A percentile compares a stretch with the other conserved stretches of the same genome.
Evolutionary conservation across 2,888 invertebrate genomes (phyloP).

Genomic region (Drosophila pseudotalamancana): DNA sequence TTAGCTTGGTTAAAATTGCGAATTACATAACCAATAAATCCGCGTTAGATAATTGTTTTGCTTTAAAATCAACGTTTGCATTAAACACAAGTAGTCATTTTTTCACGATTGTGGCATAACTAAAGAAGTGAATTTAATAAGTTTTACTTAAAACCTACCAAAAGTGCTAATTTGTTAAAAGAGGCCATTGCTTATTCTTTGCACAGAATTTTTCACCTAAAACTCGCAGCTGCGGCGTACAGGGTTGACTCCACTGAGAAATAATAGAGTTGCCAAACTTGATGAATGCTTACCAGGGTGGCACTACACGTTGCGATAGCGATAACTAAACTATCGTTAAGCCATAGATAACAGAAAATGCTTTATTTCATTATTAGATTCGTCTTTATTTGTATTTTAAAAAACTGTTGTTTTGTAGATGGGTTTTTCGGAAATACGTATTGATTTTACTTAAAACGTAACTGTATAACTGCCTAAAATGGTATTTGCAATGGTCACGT

Average conservation of each 20-base stretch:
- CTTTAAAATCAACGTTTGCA: not conserved
- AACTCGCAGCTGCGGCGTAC: conserved; percentile 52
- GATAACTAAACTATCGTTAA: conserved; percentile 6
- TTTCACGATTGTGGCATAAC: not conserved
- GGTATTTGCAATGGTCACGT: conserved; percentile 36
- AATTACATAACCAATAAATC: conserved; percentile 75
- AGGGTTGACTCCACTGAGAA: conserved; percentile 36
- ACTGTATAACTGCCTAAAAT: conserved; percentile 54
- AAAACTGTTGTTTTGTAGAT: conserved; percentile 53
- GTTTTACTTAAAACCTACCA: conserved; percentile 72
- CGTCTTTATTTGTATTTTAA: conserved; percentile 61
- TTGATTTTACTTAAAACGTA: conserved; percentile 50
- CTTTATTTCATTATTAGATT: conserved; percentile 26
- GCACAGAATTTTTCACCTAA: conserved; percentile 54
- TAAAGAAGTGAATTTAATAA: not conserved
- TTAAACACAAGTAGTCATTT: not conserved
- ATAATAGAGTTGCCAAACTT: conserved; percentile 21
- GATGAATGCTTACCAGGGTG: not conserved
- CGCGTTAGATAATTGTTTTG: conserved; percentile 53
- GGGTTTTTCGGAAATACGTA: conserved; percentile 51
- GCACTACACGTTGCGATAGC: not conserved
- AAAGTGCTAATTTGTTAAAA: conserved; percentile 81
- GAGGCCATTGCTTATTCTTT: conserved; percentile 78
- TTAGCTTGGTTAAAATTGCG: conserved; percentile 46
- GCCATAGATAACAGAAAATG: not conserved